Conservation (phyloP, 2,113 vertebrate species). For the Toxostoma redivivum region DNA sequence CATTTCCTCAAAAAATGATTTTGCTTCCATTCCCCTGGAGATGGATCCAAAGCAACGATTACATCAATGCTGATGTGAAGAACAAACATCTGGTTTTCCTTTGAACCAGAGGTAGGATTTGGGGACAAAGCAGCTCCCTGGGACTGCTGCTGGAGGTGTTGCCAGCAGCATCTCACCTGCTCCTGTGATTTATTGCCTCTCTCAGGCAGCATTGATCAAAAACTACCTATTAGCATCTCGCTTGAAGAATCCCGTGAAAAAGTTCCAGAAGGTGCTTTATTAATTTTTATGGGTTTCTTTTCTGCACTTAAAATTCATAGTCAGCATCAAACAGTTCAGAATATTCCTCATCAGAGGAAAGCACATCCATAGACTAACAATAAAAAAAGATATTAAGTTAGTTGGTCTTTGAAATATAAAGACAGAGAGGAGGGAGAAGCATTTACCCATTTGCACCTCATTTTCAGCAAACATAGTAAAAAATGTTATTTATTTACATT, state of each 20-base stretch:
- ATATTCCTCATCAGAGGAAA: background rate
- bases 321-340: background rate
- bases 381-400: background rate
- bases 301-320: background rate
- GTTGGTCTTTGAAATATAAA: background rate
- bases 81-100: background rate
- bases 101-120: background rate
- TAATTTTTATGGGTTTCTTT: background rate
- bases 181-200: background rate
- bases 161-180: background rate
- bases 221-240: background rate
- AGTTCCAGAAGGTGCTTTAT: background rate
- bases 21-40: background rate
- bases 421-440: background rate
- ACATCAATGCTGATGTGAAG: rapidly evolving
- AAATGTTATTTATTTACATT: background rate
- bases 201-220: background rate
- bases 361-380: background rate
- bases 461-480: background rate
- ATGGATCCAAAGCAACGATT: background rate
- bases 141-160: rapidly evolving
- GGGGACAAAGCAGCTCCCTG: background rate
- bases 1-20: background rate
- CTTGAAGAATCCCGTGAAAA: background rate
- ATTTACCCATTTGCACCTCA: background rate